These are phyloP conservation scores for Dinoponera quadriceps DNA, from an alignment of 1,140 invertebrate species.

Conservation along the genomic window DNA sequence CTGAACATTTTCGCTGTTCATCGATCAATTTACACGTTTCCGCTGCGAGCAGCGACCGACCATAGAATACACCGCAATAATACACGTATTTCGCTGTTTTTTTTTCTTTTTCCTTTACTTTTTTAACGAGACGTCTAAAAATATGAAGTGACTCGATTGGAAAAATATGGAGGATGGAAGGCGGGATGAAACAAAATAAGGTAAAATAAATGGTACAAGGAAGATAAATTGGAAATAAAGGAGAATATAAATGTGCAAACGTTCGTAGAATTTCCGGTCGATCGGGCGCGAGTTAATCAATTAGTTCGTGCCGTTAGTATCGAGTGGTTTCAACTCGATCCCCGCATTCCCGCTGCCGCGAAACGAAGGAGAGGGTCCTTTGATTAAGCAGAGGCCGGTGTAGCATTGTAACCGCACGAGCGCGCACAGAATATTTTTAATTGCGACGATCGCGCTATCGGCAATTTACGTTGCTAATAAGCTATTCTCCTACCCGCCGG, in stretches of 20 bases:
- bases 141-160: background rate
- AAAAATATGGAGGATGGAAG: constrained; percentile 14
- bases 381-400: background rate
- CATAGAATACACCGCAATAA: background rate
- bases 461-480: constrained; percentile 33
- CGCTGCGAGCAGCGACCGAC: background rate
- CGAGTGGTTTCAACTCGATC: constrained; percentile 21
- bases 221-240: background rate
- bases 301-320: constrained; percentile 18
- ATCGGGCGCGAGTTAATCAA: constrained; percentile 27
- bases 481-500: background rate
- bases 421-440: constrained; percentile 37
- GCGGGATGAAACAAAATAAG: background rate
- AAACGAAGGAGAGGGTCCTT: background rate
- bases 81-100: background rate
- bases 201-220: constrained; percentile 10
- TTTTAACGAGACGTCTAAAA: background rate
- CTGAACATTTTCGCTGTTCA: background rate
- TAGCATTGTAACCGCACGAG: background rate
- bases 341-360: background rate
- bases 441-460: constrained; percentile 5
- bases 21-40: background rate
- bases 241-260: background rate
- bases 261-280: constrained; percentile 6
- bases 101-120: background rate